Evolutionary conservation across 2,113 vertebrate species (phyloP).

Genomic region (Corythaeola cristata): DNA sequence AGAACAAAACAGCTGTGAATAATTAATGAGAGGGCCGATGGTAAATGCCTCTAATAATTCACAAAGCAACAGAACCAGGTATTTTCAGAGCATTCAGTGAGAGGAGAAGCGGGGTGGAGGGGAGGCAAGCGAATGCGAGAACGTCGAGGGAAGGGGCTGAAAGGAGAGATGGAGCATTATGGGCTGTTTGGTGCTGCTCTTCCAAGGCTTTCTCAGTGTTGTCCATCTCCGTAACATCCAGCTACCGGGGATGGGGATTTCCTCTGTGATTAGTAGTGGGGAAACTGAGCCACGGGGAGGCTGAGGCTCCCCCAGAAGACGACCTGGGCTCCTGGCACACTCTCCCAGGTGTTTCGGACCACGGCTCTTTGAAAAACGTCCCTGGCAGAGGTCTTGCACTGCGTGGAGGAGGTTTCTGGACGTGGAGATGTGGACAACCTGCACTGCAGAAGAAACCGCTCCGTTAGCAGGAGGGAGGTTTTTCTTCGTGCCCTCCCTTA

Average conservation of each 20-base stretch:
- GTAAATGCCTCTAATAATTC: slow-evolving; percentile 73
- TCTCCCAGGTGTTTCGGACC: background rate
- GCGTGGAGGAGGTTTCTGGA: background rate
- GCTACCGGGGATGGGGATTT: background rate
- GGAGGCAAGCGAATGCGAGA: background rate
- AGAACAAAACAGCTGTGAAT: slow-evolving; percentile 74
- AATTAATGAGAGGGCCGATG: slow-evolving; percentile 72
- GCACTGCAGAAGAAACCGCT: background rate
- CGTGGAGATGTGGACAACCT: background rate
- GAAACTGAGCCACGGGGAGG: background rate
- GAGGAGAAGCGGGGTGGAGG: background rate
- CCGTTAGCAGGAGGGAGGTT: rapidly evolving
- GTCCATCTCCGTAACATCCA: rapidly evolving
- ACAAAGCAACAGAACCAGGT: slow-evolving; percentile 58
- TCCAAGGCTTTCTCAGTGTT: background rate
- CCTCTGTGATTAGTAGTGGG: background rate
- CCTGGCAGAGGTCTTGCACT: background rate
- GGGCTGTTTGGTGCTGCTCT: background rate
- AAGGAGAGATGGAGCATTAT: background rate
- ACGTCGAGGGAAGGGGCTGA: background rate
- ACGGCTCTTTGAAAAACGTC: background rate
- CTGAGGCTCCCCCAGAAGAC: too few species aligned
- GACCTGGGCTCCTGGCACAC: background rate
- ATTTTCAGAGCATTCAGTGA: slow-evolving; percentile 25
- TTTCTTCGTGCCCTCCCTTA: background rate